Conservation (phyloP, 2,888 invertebrate genomes). For the Rhodophaea formosa region DNA sequence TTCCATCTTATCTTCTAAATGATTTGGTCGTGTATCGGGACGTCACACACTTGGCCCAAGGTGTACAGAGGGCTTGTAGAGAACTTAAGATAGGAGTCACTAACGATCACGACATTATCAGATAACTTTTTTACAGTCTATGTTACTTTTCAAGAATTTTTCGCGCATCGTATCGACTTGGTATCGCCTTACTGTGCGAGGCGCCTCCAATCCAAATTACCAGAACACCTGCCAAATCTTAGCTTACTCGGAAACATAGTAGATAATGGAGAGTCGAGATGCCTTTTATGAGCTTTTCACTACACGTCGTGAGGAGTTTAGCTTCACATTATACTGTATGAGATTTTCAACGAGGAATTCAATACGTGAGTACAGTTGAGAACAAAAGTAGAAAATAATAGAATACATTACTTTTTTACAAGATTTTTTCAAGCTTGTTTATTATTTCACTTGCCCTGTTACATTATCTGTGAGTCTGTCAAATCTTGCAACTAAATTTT, state of each 20-base stretch:
- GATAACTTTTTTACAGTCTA: no score
- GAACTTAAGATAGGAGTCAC: no score
- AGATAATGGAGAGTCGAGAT: conserved; percentile 10
- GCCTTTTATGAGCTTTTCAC: conserved; percentile 4
- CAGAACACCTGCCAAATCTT: conserved; percentile 19
- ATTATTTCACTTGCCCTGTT: no score
- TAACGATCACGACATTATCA: no score
- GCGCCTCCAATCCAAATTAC: conserved; percentile 11
- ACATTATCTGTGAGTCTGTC: no score
- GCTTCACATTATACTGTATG: conserved; percentile 2
- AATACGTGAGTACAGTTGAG: not conserved
- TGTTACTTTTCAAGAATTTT: no score
- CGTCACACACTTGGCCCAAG: no score
- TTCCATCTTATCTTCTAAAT: no score
- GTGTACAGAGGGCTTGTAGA: no score
- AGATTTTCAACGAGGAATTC: not conserved
- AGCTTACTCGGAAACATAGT: conserved; percentile 10
- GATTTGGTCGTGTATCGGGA: no score
- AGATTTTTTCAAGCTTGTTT: no score
- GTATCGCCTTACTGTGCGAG: not conserved
- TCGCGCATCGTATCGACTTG: not conserved
- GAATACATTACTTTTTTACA: not conserved
- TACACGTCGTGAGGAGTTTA: conserved; percentile 1
- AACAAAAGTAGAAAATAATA: not conserved
- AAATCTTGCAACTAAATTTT: no score